phyloP scores from a whole-genome alignment of 2,113 vertebrate species.

The Microcebus griseorufus region DNA sequence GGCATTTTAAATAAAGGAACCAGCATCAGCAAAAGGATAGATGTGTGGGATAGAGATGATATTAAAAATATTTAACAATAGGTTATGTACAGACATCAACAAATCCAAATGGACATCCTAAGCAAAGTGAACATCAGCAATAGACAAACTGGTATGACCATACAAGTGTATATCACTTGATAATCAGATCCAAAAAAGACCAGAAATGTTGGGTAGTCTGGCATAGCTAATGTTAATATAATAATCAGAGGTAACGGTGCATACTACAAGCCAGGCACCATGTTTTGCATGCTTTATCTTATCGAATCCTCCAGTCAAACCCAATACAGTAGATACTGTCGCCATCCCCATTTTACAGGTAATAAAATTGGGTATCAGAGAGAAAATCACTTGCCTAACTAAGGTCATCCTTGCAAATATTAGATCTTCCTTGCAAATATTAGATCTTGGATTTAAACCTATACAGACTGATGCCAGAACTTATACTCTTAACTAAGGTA shows the following conservation, averaged over 20 bases:
- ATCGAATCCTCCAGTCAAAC: not conserved
- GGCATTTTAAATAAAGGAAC: not conserved
- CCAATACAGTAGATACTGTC: not conserved
- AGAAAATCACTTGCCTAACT: not conserved
- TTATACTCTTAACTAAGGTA: not conserved
- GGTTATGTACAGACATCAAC: not conserved
- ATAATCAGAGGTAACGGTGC: not conserved
- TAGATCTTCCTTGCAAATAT: not conserved
- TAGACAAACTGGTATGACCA: not conserved
- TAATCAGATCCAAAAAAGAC: not conserved
- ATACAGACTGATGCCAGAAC: not conserved
- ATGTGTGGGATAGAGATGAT: not conserved
- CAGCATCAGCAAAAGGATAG: not conserved
- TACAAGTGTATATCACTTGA: not conserved
- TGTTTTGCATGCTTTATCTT: not conserved
- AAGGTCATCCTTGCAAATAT: not conserved
- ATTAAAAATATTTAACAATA: not conserved
- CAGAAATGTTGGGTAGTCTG: not conserved
- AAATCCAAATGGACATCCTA: slow-evolving; percentile 14
- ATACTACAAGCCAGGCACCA: not conserved
- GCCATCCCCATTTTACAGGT: not conserved
- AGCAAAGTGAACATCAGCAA: not conserved
- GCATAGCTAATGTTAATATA: not conserved
- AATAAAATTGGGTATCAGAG: not conserved
- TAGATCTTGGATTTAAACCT: not conserved